Conservation (phyloP, 2,888 invertebrate species). For the Dione juno region DNA sequence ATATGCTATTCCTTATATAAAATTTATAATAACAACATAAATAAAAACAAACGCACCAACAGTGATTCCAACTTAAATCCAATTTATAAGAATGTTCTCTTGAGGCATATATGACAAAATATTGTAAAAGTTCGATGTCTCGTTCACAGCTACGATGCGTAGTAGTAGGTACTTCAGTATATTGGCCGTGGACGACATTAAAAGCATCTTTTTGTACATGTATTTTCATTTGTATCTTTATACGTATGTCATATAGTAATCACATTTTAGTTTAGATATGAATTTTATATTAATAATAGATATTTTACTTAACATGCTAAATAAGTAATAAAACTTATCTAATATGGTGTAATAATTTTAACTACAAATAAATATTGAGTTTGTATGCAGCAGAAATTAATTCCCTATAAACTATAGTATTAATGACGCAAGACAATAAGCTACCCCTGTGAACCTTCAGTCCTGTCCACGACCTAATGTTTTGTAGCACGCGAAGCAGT, state of each 20-base stretch:
- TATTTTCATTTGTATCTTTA: background rate
- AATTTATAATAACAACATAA: background rate
- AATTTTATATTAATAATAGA: background rate
- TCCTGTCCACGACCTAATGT: constrained; percentile 74
- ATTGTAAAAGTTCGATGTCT: constrained; percentile 75
- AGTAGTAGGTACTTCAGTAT: background rate
- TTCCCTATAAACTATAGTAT: constrained; percentile 62
- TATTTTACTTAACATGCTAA: background rate
- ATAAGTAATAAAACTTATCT: background rate
- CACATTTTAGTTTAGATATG: background rate
- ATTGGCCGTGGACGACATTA: background rate
- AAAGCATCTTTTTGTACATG: background rate
- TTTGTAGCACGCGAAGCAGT: constrained; percentile 68
- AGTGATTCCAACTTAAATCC: constrained; percentile 77
- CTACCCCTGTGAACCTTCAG: constrained; percentile 71
- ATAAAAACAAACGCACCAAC: constrained; percentile 22
- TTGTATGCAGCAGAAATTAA: constrained; percentile 58
- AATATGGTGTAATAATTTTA: background rate
- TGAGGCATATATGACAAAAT: constrained; percentile 71
- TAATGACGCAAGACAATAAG: constrained; percentile 80
- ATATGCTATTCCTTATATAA: background rate
- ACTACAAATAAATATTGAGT: constrained; percentile 2
- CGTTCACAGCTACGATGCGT: constrained; percentile 46
- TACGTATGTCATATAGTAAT: background rate
- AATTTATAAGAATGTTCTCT: constrained; percentile 78